A percentile compares a stretch with the other conserved stretches of the same genome.
phyloP scores from a whole-genome alignment of 2,888 invertebrate genomes.

The Chouioia cunea region DNA sequence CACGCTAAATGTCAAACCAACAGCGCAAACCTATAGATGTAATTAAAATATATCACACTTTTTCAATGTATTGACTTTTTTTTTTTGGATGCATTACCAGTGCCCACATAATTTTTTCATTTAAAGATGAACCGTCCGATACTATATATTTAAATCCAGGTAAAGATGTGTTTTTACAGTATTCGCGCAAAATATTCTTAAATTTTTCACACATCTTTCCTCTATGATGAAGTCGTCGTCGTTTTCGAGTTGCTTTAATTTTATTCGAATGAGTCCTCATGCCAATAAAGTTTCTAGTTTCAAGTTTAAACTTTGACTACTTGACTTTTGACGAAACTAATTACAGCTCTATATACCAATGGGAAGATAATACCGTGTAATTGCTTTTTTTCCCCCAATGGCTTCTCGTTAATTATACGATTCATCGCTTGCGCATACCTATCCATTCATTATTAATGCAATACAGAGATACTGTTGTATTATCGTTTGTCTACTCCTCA shows the following conservation, averaged over 20 bases:
- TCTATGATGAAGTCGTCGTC: not conserved
- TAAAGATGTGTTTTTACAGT: constrained; percentile 54
- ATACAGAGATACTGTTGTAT: no score
- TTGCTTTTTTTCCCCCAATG: no score
- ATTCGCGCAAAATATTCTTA: constrained; percentile 32
- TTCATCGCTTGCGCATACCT: no score
- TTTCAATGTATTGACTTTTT: constrained; percentile 3
- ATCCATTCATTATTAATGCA: no score
- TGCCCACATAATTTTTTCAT: constrained; percentile 53
- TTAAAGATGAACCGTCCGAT: constrained; percentile 38
- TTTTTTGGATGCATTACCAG: constrained; percentile 48
- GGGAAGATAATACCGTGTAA: not conserved
- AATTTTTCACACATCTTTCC: constrained; percentile 17
- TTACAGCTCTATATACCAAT: not conserved
- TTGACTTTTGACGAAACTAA: not conserved
- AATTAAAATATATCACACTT: not conserved
- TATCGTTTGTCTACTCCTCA: no score
- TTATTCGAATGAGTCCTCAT: not conserved
- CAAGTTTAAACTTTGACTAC: not conserved
- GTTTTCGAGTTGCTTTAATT: not conserved
- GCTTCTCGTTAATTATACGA: no score
- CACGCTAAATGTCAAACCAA: constrained; percentile 50
- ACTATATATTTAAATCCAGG: constrained; percentile 58
- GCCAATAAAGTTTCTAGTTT: not conserved
- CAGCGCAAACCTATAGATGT: constrained; percentile 52